Evolutionary conservation across 2,797 vertebrate species (phyloP).

Genomic region (Neopelma chrysocephalum): DNA sequence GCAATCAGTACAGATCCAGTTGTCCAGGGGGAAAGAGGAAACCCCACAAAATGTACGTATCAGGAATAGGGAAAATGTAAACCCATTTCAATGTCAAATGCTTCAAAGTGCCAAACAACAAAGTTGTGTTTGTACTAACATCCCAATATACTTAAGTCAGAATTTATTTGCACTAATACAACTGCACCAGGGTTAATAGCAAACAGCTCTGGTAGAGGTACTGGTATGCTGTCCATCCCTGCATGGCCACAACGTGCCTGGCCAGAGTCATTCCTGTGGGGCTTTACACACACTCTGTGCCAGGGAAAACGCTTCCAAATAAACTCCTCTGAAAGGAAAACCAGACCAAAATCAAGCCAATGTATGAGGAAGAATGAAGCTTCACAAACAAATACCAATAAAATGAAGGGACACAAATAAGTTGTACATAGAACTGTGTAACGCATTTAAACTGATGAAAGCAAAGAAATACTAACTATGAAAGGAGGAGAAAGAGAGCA

Average conservation of each 20-base stretch:
- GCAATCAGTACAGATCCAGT: neutral
- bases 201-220: neutral
- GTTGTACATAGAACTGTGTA: neutral
- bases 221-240: neutral
- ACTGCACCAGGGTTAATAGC: neutral
- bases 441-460: neutral
- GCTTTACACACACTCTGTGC: neutral
- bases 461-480: neutral
- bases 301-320: neutral
- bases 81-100: neutral
- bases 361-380: neutral
- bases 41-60: neutral
- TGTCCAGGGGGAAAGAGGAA: accelerated
- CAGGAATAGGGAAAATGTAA: neutral
- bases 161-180: neutral
- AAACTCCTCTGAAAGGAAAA: neutral
- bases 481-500: neutral
- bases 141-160: neutral
- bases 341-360: neutral
- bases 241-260: neutral
- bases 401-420: neutral
- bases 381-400: neutral
- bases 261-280: accelerated
- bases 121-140: neutral
- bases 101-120: neutral